Conservation (phyloP, 1,140 invertebrate species). For the Prorops nasuta region DNA sequence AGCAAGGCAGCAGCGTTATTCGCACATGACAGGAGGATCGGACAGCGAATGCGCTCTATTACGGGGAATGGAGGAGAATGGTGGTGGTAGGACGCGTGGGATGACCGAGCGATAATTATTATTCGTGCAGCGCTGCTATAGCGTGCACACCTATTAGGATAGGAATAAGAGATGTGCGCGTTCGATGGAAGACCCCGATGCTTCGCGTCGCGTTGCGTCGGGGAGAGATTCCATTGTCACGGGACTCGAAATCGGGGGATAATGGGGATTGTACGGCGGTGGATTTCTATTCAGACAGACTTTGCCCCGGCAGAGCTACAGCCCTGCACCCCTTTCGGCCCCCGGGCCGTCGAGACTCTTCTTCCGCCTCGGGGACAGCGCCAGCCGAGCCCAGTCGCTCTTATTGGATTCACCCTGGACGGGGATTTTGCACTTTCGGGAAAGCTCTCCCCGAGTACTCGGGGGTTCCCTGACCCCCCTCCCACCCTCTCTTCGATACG, state of each 20-base stretch:
- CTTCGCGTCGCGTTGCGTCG: slow-evolving; percentile 3
- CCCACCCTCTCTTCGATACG: slow-evolving; percentile 2
- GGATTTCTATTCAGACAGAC: slow-evolving; percentile 43
- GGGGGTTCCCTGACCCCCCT: slow-evolving; percentile 13
- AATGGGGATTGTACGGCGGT: slow-evolving; percentile 44
- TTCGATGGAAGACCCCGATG: too few relatives aligned
- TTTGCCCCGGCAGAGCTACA: slow-evolving; percentile 13
- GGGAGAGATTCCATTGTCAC: neutral
- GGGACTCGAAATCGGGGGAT: slow-evolving; percentile 37
- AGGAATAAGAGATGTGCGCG: neutral
- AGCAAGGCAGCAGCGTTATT: too few relatives aligned
- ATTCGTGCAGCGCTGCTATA: slow-evolving; percentile 27
- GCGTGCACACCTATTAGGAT: slow-evolving; percentile 15
- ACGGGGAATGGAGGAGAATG: too few relatives aligned
- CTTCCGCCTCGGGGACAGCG: slow-evolving; percentile 28
- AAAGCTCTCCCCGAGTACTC: slow-evolving; percentile 26
- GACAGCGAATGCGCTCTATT: too few relatives aligned
- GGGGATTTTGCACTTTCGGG: slow-evolving; percentile 32
- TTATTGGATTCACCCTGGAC: slow-evolving; percentile 41
- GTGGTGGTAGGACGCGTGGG: too few relatives aligned
- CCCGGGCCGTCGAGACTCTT: slow-evolving; percentile 24
- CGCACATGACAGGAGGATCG: too few relatives aligned
- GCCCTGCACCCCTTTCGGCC: neutral
- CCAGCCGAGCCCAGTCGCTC: slow-evolving; percentile 12
- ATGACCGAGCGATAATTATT: too few relatives aligned